phyloP scores from a whole-genome alignment of 2,888 invertebrate genomes.

The Vandiemenella viatica region DNA sequence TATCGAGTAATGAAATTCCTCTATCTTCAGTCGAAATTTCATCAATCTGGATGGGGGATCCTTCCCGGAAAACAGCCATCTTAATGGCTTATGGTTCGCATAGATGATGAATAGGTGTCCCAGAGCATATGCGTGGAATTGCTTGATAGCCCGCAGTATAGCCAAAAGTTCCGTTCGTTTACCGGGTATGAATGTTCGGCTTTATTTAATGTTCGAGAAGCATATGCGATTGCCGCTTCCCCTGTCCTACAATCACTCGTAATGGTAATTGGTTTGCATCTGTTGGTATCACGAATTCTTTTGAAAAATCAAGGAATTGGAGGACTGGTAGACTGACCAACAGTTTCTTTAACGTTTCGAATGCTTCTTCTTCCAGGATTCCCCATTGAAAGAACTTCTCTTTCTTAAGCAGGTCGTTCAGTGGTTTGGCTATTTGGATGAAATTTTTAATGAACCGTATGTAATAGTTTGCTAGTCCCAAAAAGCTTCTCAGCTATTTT shows the following conservation, averaged over 20 bases:
- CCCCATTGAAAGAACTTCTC: neutral
- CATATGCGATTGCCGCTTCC: too few species aligned
- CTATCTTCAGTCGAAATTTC: neutral
- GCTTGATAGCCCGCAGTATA: neutral
- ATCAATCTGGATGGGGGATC: neutral
- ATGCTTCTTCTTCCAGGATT: too few species aligned
- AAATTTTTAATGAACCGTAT: neutral
- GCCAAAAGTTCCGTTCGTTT: conserved; percentile 2
- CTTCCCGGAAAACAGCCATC: neutral
- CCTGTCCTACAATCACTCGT: neutral
- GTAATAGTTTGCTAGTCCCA: neutral
- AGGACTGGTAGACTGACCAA: too few species aligned
- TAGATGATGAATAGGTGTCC: neutral
- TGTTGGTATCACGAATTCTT: too few species aligned
- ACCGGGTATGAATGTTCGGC: conserved; percentile 7
- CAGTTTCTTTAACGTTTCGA: too few species aligned
- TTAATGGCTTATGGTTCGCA: conserved; percentile 2
- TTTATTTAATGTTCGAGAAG: conserved; percentile 14
- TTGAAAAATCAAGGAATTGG: neutral
- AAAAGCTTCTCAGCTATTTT: neutral
- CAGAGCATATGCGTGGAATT: neutral
- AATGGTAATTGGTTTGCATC: neutral
- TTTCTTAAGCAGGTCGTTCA: too few species aligned
- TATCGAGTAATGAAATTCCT: neutral
- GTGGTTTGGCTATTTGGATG: neutral